Evolutionary conservation across 2,888 invertebrate genomes (phyloP).

Genomic region (Ypsolopha scabrella): DNA sequence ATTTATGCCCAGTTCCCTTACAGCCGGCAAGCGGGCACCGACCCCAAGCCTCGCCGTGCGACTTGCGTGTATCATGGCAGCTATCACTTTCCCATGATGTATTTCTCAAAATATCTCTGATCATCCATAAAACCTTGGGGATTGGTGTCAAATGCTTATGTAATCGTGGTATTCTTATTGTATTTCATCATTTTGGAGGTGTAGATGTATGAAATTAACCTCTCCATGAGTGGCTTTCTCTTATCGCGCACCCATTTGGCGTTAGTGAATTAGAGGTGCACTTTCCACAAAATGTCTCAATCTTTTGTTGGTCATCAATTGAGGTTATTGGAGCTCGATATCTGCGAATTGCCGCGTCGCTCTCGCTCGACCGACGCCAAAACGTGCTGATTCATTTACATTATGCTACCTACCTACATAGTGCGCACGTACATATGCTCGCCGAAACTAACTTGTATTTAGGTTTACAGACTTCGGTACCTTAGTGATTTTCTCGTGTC

Average conservation of each 20-base stretch:
- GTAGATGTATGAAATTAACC: conserved; percentile 53
- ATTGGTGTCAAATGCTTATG: not conserved
- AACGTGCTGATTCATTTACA: conserved; percentile 69
- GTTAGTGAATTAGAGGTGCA: conserved; percentile 27
- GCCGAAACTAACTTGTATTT: too few species aligned
- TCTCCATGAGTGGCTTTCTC: conserved; percentile 63
- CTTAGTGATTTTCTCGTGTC: too few species aligned
- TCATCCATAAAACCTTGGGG: not conserved
- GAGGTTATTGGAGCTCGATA: conserved; percentile 59
- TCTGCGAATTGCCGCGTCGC: conserved; percentile 63
- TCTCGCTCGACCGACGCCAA: conserved; percentile 49
- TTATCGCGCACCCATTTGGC: conserved; percentile 45
- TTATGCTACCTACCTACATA: conserved; percentile 26
- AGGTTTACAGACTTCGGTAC: too few species aligned
- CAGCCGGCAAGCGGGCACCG: conserved; percentile 75
- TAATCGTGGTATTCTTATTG: not conserved
- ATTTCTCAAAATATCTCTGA: conserved; percentile 16
- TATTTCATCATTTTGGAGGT: conserved; percentile 28
- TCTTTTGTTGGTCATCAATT: conserved; percentile 30
- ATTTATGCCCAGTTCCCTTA: conserved; percentile 51
- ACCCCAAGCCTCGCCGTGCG: conserved; percentile 73
- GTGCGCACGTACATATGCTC: too few species aligned
- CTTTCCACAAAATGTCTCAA: conserved; percentile 24
- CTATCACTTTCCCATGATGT: conserved; percentile 56
- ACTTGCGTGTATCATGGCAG: conserved; percentile 70